Conservation (phyloP, 1,140 invertebrate genomes). For the Panagrolaimus sp. region DNA sequence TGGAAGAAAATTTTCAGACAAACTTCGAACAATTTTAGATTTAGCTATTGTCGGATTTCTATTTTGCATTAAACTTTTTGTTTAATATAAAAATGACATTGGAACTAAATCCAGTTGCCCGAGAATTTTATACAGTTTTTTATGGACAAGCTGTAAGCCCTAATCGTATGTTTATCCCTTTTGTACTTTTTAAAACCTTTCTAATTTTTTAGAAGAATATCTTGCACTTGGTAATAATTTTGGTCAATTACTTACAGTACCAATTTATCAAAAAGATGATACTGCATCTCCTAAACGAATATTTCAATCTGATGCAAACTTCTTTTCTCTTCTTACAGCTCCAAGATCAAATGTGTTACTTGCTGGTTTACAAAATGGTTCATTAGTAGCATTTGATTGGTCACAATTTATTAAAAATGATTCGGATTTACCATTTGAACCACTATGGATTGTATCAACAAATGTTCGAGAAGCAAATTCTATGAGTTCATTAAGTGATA, state of each 20-base stretch:
- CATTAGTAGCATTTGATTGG: not conserved
- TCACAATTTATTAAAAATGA: not conserved
- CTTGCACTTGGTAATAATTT: slow-evolving; percentile 5
- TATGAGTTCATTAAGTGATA: not conserved
- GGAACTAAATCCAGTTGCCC: not conserved
- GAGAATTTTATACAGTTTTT: not conserved
- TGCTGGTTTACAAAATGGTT: not conserved
- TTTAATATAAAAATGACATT: no score
- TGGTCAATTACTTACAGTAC: not conserved
- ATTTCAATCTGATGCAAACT: not conserved
- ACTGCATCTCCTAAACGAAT: not conserved
- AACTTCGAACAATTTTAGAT: no score
- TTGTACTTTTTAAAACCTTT: not conserved
- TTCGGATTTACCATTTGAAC: not conserved
- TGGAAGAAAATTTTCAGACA: no score
- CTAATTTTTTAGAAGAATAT: not conserved
- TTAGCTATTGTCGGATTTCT: no score
- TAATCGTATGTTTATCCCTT: not conserved
- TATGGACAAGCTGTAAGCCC: not conserved
- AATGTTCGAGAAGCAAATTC: not conserved
- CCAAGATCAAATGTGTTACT: not conserved
- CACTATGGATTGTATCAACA: not conserved
- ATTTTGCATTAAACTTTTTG: no score
- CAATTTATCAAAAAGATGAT: not conserved
- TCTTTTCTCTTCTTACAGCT: not conserved